Base-by-base conservation (phyloP, 64 coral and sea anemone species). In the Platygyra sinensis region DNA sequence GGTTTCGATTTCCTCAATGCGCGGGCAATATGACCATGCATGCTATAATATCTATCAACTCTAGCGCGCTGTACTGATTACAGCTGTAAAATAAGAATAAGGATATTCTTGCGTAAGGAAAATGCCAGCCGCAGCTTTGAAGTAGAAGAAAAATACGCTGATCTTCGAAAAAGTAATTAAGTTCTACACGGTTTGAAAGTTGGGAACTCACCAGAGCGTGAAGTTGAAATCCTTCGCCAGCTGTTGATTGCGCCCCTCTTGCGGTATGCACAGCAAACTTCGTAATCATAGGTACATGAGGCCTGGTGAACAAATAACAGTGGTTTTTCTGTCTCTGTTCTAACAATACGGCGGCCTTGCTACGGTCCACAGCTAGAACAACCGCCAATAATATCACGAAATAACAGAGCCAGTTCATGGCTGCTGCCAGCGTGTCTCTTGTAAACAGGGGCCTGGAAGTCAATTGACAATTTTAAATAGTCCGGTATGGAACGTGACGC, bases 221-320 rank as follows among this genome's bases (percentile, higher is more conserved):
- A 22, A 96, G 60, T 32, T 92, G 82, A 79, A 87, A 90, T 39
- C 90, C 94, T 59, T 91, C 79, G 46, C 90, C 92, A 30, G 52
- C 94, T 10, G 90, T 92, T 8, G 94, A 92, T 16, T 92, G 94
- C 0, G 90, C 67, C 19, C 94, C 94, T 49, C 94, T 90, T 4
- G 90, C 79, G 0, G 94, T 92, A n/a, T n/a, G n/a, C n/a, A n/a
- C n/a, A n/a, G n/a, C n/a, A n/a, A n/a, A n/a, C n/a, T n/a, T n/a
- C n/a, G n/a, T n/a, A n/a, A n/a, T n/a, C n/a, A n/a, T n/a, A n/a
- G n/a, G n/a, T n/a, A n/a, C n/a, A n/a, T n/a, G n/a, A n/a, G n/a
- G n/a, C n/a, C n/a, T n/a, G n/a, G n/a, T n/a, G n/a, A n/a, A n/a
- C n/a, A n/a, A n/a, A n/a, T n/a, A n/a, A n/a, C n/a, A n/a, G n/a